Evolutionary conservation across 2,113 vertebrate species (phyloP).

Genomic region (Eulemur macaco): DNA sequence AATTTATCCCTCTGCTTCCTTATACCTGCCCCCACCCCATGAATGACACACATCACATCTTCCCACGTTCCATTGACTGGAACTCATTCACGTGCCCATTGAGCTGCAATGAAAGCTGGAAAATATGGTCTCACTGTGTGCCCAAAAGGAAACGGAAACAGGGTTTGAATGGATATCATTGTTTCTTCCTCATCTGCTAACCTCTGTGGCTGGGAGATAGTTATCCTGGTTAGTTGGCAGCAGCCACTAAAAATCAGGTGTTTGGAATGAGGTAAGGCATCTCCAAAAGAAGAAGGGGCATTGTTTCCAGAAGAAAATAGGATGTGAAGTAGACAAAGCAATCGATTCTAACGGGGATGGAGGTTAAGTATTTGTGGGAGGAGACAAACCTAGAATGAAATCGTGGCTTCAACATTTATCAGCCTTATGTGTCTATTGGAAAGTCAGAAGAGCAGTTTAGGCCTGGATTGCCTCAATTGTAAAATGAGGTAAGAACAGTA

Average conservation of each 20-base stretch:
- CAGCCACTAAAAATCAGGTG: neutral
- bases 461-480: neutral
- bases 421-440: neutral
- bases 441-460: neutral
- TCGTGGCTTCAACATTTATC: neutral
- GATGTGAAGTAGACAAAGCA: neutral
- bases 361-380: neutral
- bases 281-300: neutral
- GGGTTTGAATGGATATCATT: neutral
- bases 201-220: neutral
- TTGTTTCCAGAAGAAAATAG: slow-evolving; percentile 2
- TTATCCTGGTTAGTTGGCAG: neutral
- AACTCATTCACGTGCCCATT: neutral
- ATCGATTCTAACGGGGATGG: neutral
- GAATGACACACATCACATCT: neutral
- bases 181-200: neutral
- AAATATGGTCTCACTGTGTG: neutral
- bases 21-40: neutral
- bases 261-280: neutral
- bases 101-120: neutral
- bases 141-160: neutral
- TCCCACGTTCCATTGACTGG: neutral
- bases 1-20: neutral
- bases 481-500: neutral
- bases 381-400: neutral